Evolutionary conservation across 2,113 vertebrate genomes (phyloP).

Genomic region (Isurus oxyrinchus): DNA sequence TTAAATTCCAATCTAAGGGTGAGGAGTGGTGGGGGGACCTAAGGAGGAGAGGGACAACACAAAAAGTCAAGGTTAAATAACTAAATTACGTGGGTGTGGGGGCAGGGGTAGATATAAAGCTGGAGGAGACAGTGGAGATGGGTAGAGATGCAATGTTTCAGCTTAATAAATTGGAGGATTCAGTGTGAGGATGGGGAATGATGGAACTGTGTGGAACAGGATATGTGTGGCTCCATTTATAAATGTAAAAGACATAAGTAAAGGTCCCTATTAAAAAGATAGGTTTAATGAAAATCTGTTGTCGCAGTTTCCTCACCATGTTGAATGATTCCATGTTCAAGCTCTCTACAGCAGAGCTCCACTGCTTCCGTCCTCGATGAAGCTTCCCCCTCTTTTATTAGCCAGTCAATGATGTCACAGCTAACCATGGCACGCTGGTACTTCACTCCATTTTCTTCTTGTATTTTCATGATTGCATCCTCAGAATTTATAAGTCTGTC

Average conservation of each 20-base stretch:
- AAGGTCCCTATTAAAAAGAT: neutral
- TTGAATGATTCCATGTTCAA: constrained; percentile 76
- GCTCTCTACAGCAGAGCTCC: constrained; percentile 62
- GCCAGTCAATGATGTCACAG: constrained; percentile 72
- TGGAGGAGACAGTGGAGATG: no score
- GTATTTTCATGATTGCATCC: constrained; percentile 63
- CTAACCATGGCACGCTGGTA: constrained; percentile 70
- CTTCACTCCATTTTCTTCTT: constrained; percentile 64
- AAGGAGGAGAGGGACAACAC: neutral
- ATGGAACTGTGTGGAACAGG: neutral
- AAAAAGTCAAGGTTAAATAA: neutral
- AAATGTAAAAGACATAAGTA: neutral
- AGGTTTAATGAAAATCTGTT: constrained; percentile 8
- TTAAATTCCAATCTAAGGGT: neutral
- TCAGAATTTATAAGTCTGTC: constrained; percentile 63
- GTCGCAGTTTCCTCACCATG: constrained; percentile 57
- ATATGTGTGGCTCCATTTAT: neutral
- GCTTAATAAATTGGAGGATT: neutral
- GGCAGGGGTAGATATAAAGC: neutral
- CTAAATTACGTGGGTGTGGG: neutral
- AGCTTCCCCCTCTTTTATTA: constrained; percentile 67
- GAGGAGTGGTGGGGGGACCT: no score
- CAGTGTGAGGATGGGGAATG: neutral
- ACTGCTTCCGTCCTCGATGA: constrained; percentile 60
- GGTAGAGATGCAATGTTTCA: neutral